A percentile compares a stretch with the other conserved stretches of the same genome.
Conservation (phyloP, 2,113 vertebrate species). For the Pica pica region DNA sequence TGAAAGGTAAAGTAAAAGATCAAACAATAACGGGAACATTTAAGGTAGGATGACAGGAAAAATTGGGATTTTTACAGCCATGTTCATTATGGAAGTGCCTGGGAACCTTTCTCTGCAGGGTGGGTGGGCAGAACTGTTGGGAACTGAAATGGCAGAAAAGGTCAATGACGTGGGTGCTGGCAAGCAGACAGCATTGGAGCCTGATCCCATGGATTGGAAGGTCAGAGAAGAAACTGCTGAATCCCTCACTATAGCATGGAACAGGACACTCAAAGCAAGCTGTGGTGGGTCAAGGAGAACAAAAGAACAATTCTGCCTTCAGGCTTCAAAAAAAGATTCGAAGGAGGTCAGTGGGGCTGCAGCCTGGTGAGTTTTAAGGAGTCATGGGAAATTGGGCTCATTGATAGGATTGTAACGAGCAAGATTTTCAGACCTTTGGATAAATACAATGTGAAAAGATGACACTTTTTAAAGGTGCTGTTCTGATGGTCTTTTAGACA, state of each 20-base stretch:
- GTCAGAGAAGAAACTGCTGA: background rate
- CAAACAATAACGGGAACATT: background rate
- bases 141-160: background rate
- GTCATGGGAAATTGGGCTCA: background rate
- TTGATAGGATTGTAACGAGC: background rate
- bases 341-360: background rate
- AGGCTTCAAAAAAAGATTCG: background rate
- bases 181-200: background rate
- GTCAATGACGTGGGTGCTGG: background rate
- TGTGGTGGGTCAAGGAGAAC: background rate
- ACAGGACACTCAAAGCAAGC: background rate
- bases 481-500: background rate
- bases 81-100: background rate
- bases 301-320: background rate
- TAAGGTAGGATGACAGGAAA: background rate
- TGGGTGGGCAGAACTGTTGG: background rate
- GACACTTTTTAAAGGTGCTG: background rate
- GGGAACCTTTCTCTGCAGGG: background rate
- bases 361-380: background rate
- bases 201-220: fast-evolving
- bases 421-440: background rate
- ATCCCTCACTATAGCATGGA: background rate
- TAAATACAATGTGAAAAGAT: background rate
- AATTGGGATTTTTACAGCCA: background rate
- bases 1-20: background rate